Base-by-base conservation (phyloP, 2,888 invertebrate species). In the Helicoverpa assulta region DNA sequence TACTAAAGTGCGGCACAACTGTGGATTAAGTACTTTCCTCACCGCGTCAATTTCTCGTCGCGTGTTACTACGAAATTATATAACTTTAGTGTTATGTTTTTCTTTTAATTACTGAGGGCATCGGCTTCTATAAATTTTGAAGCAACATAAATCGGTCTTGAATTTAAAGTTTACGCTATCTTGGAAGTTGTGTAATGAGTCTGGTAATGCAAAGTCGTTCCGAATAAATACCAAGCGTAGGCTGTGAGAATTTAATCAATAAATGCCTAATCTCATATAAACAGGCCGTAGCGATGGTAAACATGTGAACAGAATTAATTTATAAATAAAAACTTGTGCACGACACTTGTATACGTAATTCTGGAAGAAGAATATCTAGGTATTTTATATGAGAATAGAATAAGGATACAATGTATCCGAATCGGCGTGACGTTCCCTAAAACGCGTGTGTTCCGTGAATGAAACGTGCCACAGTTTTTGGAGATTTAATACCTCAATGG, bases 61-160 rank as follows among this genome's bases (percentile, higher is more conserved):
- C 73, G 77, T 78, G 80, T 72, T 80, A 60, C 76, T 70, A 66
- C 50, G 62, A 80, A 81, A 80, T 80, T 80, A 80, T 80, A 81
- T 80, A 80, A 80, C 82, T 78, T 78, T 64, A 70, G 50, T 81
- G 82, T 75, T 78, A 73, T 81, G 80, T 75, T 80, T 78, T 43
- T 72, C 76, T 68, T 72, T 66, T 65, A 72, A 67, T 76, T 62
- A 60, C 29, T 40, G 63, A 56, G 63, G 52, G 60, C 66, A 70
- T 63, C 16, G 52, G 7, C 63, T 70, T 5, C n/a, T 18, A 21
- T 5, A 61, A 60, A 57, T 64, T 69, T 61, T 29, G 51, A 10
- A 21, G 18, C 1, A 0, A 1, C 40, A 53, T 19, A 60, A 66
- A 63, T 63, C 21, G 58, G 52, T 67, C 2, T 29, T 37, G 21